Evolutionary conservation across 2,888 invertebrate genomes (phyloP), one percentile per base, ranked within the genome.

Genomic region (Tetramorium bicarinatum): DNA sequence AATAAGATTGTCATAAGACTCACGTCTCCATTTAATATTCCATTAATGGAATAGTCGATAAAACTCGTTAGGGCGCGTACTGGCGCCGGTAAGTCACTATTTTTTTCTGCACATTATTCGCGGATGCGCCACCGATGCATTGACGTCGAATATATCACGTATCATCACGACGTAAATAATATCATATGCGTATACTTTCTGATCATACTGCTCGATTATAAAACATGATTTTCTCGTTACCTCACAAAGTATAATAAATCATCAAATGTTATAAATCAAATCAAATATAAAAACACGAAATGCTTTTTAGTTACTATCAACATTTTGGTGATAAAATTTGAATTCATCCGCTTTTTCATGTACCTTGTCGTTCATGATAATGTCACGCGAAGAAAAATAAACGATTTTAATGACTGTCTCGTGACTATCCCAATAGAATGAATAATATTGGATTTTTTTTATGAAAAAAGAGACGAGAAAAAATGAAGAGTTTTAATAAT

Each of bases 231-330:
- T 67, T 77, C 41, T 54, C 15, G 7, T 67, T 8, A 44, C 18
- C 3, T 71, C 59, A 25, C n/a, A 41, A 56, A 66, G 3, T 29
- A 8, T 29, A 38, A 82, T 75, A 66, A 84, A 83, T 83, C 7
- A 72, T 25, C 62, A 56, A 56, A 64, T 25, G 38, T 67, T 67
- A 72, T 67, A 82, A 66, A 84, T 81, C n/a, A 62, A 61, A 47
- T 54, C 8, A 18, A 29, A 49, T 75, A n/a, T 8, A 44, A 75
- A 75, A 75, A 29, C 52, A 52, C 15, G 41, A 4, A 44, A 69
- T 21, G 13, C 34, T 54, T 67, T 67, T 54, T 13, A 54, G 13
- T 66, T 77, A 25, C 54, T 54, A 13, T 25, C 6, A 25, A 38
- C 3, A 54, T n/a, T 54, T 66, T 54, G 25, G 29, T n/a, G 64